Percentiles rank a stretch among this genome's conserved stretches.
phyloP scores from a whole-genome alignment of 2,888 invertebrate species.

The Boloria selene region DNA sequence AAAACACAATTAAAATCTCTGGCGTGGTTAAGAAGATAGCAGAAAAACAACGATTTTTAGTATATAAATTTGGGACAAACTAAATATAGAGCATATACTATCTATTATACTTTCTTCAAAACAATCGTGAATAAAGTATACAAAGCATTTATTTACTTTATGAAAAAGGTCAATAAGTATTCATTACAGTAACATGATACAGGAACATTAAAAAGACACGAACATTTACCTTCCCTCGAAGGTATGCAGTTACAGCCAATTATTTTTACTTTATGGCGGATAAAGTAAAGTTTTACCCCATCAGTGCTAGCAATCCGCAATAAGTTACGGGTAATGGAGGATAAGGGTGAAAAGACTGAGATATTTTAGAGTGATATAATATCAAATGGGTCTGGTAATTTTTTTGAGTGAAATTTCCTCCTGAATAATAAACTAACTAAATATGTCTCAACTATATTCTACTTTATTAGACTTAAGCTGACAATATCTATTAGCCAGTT shows the following conservation, averaged over 20 bases:
- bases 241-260: conserved; percentile 30
- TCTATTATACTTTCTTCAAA: no score
- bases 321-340: conserved; percentile 36
- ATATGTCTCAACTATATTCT: conserved; percentile 4
- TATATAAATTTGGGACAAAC: no score
- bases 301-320: conserved; percentile 33
- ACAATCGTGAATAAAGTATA: not conserved
- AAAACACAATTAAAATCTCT: no score
- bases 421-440: not conserved
- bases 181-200: conserved; percentile 13
- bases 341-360: conserved; percentile 32
- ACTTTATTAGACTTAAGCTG: conserved; percentile 22
- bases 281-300: conserved; percentile 39
- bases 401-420: conserved; percentile 2
- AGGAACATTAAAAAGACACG: conserved; percentile 31
- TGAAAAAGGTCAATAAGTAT: conserved; percentile 2
- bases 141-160: not conserved
- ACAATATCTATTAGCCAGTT: conserved; percentile 43
- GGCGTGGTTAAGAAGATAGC: no score
- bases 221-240: conserved; percentile 28
- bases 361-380: conserved; percentile 32
- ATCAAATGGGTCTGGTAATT: conserved; percentile 8
- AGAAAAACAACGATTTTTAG: no score
- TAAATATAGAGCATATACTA: no score
- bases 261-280: conserved; percentile 38